Evolutionary conservation across 2,888 invertebrate species (phyloP).

Genomic region (Malthinus flaveolus): DNA sequence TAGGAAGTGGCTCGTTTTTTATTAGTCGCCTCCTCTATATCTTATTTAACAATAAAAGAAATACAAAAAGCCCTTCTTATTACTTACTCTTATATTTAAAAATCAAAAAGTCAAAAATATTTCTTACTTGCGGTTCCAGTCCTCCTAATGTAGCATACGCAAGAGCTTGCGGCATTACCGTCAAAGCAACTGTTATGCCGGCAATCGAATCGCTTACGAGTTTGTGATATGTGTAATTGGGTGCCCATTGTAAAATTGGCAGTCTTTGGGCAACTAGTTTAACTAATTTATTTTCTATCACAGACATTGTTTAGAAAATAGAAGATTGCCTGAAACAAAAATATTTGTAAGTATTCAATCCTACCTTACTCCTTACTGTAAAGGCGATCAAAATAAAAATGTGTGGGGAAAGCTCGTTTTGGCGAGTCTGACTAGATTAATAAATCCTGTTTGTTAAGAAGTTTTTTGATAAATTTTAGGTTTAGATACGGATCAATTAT

Average conservation of each 20-base stretch:
- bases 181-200: constrained; percentile 89
- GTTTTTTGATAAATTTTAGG: too few relatives aligned
- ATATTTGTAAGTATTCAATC: neutral
- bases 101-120: neutral
- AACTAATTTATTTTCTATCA: constrained; percentile 17
- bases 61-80: too few relatives aligned
- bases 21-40: too few relatives aligned
- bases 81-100: too few relatives aligned
- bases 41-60: too few relatives aligned
- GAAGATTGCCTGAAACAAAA: constrained; percentile 4
- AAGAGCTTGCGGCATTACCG: constrained; percentile 90
- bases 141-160: constrained; percentile 91
- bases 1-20: too few relatives aligned
- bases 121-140: constrained; percentile 75
- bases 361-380: too few relatives aligned
- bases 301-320: constrained; percentile 10
- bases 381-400: too few relatives aligned
- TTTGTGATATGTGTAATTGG: constrained; percentile 74
- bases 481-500: too few relatives aligned
- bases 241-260: constrained; percentile 74
- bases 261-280: constrained; percentile 55
- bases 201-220: constrained; percentile 85
- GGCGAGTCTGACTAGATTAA: too few relatives aligned
- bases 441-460: too few relatives aligned
- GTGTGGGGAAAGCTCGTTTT: too few relatives aligned